Percentiles rank a stretch among this genome's conserved stretches.
Evolutionary conservation across 2,797 vertebrate species (phyloP).

Genomic region (Anas flavirostris): DNA sequence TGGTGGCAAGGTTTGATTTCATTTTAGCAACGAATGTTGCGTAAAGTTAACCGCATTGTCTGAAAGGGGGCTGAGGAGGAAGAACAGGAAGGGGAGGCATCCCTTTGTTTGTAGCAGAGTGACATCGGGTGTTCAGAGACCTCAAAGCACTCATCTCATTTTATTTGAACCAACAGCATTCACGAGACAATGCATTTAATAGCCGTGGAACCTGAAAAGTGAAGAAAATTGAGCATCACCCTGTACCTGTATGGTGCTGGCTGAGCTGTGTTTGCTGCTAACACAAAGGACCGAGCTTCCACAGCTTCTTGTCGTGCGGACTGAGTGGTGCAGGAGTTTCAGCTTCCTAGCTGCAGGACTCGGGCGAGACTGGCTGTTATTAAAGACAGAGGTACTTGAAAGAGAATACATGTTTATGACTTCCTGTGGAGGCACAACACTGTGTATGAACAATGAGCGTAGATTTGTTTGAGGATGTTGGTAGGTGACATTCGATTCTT

Average conservation of each 20-base stretch:
- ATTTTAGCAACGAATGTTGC: not conserved
- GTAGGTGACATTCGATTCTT: not conserved
- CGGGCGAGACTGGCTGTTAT: not conserved
- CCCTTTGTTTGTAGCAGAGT: not conserved
- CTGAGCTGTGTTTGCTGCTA: not conserved
- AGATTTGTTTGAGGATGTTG: not conserved
- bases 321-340: not conserved
- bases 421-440: not conserved
- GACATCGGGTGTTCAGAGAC: not conserved
- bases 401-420: not conserved
- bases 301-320: not conserved
- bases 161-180: not conserved
- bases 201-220: not conserved
- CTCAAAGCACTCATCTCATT: not conserved
- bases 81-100: not conserved
- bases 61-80: not conserved
- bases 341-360: not conserved
- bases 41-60: not conserved
- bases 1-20: not conserved
- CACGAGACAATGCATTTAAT: not conserved
- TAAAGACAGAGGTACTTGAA: not conserved
- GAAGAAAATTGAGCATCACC: not conserved
- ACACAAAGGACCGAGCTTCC: not conserved
- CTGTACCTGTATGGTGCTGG: not conserved
- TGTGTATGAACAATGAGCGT: rapidly evolving